Conservation (phyloP, 2,113 vertebrate genomes). For the Alligator sinensis region DNA sequence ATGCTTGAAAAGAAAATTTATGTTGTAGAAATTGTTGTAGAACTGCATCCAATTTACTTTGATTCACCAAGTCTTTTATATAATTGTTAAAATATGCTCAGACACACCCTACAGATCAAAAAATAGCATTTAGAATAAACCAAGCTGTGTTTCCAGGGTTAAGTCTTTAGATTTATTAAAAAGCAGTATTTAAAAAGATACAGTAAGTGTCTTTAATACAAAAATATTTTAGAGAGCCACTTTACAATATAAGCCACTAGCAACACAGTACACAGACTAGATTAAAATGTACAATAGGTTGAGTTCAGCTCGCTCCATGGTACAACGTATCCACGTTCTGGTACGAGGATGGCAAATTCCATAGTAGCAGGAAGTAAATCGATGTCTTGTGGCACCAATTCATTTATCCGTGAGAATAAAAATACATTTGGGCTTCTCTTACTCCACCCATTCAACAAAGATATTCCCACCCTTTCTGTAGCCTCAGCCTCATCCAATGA, state of each 20-base stretch:
- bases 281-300: background rate
- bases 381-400: background rate
- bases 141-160: slow-evolving; percentile 11
- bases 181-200: background rate
- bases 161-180: slow-evolving; percentile 35
- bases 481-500: background rate
- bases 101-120: background rate
- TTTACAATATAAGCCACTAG: background rate
- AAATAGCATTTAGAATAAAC: background rate
- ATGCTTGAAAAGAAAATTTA: background rate
- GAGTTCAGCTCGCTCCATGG: background rate
- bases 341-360: background rate
- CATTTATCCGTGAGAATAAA: background rate
- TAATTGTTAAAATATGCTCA: background rate
- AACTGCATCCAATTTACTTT: background rate
- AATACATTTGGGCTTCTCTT: background rate
- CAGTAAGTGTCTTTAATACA: background rate
- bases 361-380: background rate
- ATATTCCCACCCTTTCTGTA: background rate
- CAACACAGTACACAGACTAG: background rate
- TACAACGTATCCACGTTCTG: background rate
- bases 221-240: background rate
- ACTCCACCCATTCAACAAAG: background rate
- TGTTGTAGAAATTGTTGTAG: background rate
- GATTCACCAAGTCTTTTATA: background rate